A percentile compares a stretch with the other conserved stretches of the same genome.
Conservation (phyloP, 2,797 vertebrate genomes). For the Erethizon dorsatum region DNA sequence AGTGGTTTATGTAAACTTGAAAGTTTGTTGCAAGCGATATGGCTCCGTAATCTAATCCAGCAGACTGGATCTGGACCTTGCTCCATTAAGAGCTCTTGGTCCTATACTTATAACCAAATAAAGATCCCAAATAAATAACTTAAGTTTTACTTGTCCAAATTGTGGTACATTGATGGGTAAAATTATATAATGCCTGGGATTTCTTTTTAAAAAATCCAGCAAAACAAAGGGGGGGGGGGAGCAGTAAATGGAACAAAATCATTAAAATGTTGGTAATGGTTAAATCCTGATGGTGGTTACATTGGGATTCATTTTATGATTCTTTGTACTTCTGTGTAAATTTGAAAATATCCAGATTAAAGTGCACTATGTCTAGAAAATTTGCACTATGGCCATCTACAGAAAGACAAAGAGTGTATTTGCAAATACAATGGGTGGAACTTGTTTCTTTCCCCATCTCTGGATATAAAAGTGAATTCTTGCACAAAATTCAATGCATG, state of each 20-base stretch:
- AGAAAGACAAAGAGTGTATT: not conserved
- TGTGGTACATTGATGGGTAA: too few species aligned
- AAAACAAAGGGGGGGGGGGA: not conserved
- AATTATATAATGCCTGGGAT: not conserved
- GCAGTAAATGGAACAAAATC: not conserved
- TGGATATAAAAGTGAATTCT: not conserved
- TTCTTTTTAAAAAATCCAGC: not conserved
- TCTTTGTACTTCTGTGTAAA: not conserved
- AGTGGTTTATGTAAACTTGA: not conserved
- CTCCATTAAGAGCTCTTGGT: not conserved
- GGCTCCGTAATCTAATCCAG: not conserved
- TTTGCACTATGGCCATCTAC: too few species aligned
- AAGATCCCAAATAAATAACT: not conserved
- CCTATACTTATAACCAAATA: not conserved
- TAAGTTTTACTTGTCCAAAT: not conserved
- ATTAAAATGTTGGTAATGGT: not conserved
- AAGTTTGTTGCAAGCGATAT: not conserved
- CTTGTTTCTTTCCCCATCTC: not conserved
- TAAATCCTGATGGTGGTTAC: not conserved
- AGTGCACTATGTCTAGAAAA: not conserved
- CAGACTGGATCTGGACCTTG: not conserved
- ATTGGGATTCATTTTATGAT: not conserved
- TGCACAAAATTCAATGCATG: not conserved
- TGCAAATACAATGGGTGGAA: not conserved
- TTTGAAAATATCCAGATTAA: not conserved